Evolutionary conservation across 2,797 vertebrate genomes (phyloP), one percentile per base, ranked within the genome.

Genomic region (Catostomus latipinnis): DNA sequence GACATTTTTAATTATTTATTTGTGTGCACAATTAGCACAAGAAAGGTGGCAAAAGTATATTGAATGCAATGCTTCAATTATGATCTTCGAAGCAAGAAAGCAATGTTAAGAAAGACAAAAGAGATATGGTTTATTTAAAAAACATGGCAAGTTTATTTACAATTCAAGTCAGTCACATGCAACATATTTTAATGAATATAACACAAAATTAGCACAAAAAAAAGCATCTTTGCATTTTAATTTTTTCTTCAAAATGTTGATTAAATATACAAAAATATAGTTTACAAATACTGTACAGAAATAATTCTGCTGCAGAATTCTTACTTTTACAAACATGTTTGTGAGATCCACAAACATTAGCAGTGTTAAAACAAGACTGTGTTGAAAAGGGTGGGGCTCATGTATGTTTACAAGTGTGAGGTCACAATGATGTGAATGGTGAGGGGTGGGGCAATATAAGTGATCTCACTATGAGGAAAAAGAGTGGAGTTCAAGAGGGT

Each of bases 191-290:
- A 94, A 96, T 94, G 85, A 95, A 94, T 89, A 92, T 86, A 92
- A 93, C 93, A 92, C 90, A 89, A 95, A 95, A 96, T 96, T 95
- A 96, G 95, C 95, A 94, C 34, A 34, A 86, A 89, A 92, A 18
- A 93, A 93, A 65, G 91, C 90, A 92, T 94, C 91, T 90, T 90
- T 88, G 74, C 70, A 61, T 86, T 91, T 90, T 92, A 76, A 89
- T 92, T 91, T 34, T 34, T 89, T 89, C 88, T 90, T 63, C 89
- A 95, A 96, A 96, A 96, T 93, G 96, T 95, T 94, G 96, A 96
- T 96, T 95, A 96, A 95, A 96, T 97, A 97, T 98, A 98, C 95
- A 98, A 98, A 98, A 98, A 98, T 98, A 98, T 93, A 98, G 95
- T 95, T 97, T 98, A 97, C 95, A 96, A 98, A 98, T 95, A 94